Base-by-base conservation (phyloP, 2,888 invertebrate species). In the Lobophora halterata region DNA sequence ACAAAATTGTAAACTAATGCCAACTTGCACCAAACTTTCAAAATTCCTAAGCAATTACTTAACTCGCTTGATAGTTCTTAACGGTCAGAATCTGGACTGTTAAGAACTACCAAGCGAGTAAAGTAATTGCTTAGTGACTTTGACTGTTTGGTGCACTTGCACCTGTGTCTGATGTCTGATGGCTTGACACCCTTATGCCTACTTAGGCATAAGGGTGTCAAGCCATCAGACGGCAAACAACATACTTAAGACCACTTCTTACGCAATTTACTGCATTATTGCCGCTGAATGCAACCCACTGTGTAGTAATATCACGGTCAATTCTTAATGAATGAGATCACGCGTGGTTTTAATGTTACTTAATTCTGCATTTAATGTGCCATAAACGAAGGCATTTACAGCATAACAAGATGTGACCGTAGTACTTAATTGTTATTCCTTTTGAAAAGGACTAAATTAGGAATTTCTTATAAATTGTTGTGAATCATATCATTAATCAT, bases 401-500 rank as follows among this genome's bases (percentile, higher is more conserved):
- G 37, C 29, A 12, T 40, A 30, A 46, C 34, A 14, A 35, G 19
- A 21, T 13, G 30, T 8, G 36, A 41, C 32, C 40, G 34, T 41
- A 13, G 6, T 36, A 34, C 24, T 39, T 39, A 19, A 23, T 51
- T 46, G 21, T 38, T 42, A 46, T 27, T 42, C 47, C 50, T 50
- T 52, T 52, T 16, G 16, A 50, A 52, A 52, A 52, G 50, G 50
- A 34, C 24, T 42, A 42, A 37, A 38, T 34, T 47, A 40, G 32
- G 44, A 44, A 33, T 38, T 35, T 39, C 41, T 42, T 36, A 43
- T 41, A 43, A 50, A 42, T 43, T 21, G 42, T 50, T 51, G 47
- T 50, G 46, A 50, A 51, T 53, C 53, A 53, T 53, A 53, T 54
- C 53, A 52, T 49, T 42, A 38, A 41, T 48, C 39, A 50, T 43